Base-by-base conservation (phyloP, 2,797 vertebrate genomes). In the Xenopus petersii region DNA sequence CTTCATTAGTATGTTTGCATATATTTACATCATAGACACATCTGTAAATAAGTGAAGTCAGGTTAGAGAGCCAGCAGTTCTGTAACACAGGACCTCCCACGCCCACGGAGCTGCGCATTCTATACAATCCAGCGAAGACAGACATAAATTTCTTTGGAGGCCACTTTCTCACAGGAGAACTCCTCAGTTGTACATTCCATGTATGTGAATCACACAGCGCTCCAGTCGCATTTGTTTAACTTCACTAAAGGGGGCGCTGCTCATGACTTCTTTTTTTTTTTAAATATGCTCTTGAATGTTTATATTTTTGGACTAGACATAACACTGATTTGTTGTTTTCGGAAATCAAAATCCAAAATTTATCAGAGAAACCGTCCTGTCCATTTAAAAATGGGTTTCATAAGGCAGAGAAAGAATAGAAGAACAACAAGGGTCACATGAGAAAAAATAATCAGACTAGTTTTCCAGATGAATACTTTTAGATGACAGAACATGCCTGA, bases 131-230 rank as follows among this genome's bases (percentile, higher is more conserved):
- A 47, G 56, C 36, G 68, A 47, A 16, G 56, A 70, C 68, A 70
- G 56, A 70, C 56, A 60, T 59, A 55, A 60, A 70, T 60, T 70
- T 16, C 54, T 42, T 49, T 69, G 13, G 36, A 47, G 49, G 56
- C 56, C n/a, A 24, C 17, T 36, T 60, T 70, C 68, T 47, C 56
- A 60, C 68, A 70, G n/a, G 68, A 60, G 17, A 70, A 48, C 46
- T 36, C 33, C 12, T 12, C 54, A 60, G 36, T 60, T 17, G 30
- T 70, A 26, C 68, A 70, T 60, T 70, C 68, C 68, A 13, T 24
- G 12, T 58, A 17, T 21, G 16, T 70, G 55, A 70, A 47, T 58
- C 68, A 70, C 56, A 70, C 67, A 60, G 16, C 24, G 3, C 13
- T 47, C 12, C 58, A 70, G 56, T 48, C 56, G 10, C 46, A 10